phyloP scores from a whole-genome alignment of 1,140 invertebrate genomes.

The Hyphantria cunea region DNA sequence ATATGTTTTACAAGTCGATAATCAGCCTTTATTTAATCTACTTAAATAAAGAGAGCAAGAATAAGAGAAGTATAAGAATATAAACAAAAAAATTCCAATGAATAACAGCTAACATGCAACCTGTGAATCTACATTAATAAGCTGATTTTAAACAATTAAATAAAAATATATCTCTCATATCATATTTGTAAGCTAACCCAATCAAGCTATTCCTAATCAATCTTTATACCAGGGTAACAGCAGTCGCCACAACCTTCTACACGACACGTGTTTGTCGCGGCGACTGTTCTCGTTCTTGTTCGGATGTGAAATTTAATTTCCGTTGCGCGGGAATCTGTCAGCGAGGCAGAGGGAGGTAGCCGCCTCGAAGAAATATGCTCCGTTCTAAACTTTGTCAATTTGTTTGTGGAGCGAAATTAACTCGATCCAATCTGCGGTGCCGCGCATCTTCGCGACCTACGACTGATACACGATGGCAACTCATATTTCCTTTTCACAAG shows the following conservation, averaged over 20 bases:
- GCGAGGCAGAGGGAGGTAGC: slow-evolving; percentile 46
- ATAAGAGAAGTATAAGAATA: too few species aligned
- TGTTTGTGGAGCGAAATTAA: slow-evolving; percentile 81
- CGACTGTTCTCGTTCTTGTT: slow-evolving; percentile 69
- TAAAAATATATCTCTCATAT: slow-evolving; percentile 18
- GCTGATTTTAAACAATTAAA: too few species aligned
- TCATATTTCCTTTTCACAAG: slow-evolving; percentile 44
- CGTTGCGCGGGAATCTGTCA: slow-evolving; percentile 72
- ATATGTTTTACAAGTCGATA: too few species aligned
- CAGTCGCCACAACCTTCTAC: slow-evolving; percentile 51
- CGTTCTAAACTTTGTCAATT: slow-evolving; percentile 81
- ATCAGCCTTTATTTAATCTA: too few species aligned
- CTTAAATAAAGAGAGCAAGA: too few species aligned
- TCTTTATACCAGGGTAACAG: slow-evolving; percentile 27
- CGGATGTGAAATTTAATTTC: slow-evolving; percentile 82
- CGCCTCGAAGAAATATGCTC: slow-evolving; percentile 76
- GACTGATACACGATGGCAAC: slow-evolving; percentile 50
- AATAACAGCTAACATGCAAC: too few species aligned
- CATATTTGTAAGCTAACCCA: not conserved
- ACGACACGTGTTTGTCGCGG: slow-evolving; percentile 67
- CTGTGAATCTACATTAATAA: too few species aligned
- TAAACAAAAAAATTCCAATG: too few species aligned
- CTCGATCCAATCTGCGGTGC: slow-evolving; percentile 76
- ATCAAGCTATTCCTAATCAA: slow-evolving; percentile 47
- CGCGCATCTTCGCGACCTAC: slow-evolving; percentile 60